Evolutionary conservation across 2,797 vertebrate genomes (phyloP).

Genomic region (Gallinago solitaria): DNA sequence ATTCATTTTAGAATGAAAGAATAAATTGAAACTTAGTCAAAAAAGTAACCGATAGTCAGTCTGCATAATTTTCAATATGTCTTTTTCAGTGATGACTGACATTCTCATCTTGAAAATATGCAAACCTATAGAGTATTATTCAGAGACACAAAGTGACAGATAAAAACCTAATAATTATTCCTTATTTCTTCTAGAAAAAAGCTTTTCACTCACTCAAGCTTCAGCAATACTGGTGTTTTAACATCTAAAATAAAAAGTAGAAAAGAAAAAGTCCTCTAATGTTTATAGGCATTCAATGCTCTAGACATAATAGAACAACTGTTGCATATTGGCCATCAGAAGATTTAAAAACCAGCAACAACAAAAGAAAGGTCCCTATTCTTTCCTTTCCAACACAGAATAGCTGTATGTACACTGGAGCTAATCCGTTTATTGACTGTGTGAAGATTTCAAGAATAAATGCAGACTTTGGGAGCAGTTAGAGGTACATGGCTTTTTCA

Average conservation of each 20-base stretch:
- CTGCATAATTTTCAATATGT: neutral
- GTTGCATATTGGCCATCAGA: neutral
- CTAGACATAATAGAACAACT: neutral
- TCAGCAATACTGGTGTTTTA: neutral
- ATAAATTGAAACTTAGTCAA: neutral
- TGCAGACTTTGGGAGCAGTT: neutral
- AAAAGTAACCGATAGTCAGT: neutral
- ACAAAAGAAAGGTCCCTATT: neutral
- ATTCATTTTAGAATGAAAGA: neutral
- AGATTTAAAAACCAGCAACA: neutral
- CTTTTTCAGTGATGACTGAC: neutral
- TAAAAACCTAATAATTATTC: neutral
- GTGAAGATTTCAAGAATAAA: neutral
- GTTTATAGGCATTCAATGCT: neutral
- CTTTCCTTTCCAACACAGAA: neutral
- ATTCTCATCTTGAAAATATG: neutral
- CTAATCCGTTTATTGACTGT: neutral
- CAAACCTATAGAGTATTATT: neutral
- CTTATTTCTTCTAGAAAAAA: neutral
- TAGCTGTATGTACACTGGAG: neutral
- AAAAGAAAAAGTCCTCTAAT: neutral
- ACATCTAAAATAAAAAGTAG: neutral
- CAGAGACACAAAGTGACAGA: neutral
- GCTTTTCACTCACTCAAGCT: neutral
- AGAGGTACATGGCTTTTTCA: neutral